These are phyloP conservation scores for Ataeniobius toweri DNA, from an alignment of 2,797 vertebrate species.

Conservation along the genomic window DNA sequence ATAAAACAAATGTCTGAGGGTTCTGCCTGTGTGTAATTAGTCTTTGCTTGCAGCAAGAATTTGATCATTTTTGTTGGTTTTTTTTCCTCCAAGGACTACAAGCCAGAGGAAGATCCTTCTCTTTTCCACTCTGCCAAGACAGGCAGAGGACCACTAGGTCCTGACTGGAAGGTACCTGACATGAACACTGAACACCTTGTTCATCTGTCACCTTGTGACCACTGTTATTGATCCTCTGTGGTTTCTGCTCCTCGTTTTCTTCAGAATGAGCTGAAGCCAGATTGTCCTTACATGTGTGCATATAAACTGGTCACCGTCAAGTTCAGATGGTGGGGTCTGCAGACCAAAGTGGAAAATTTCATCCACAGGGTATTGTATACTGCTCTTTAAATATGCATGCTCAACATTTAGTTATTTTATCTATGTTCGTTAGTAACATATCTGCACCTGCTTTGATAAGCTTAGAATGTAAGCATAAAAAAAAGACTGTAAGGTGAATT, in stretches of 20 bases:
- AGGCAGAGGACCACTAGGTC: slow-evolving; percentile 89
- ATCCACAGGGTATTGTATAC: slow-evolving; percentile 87
- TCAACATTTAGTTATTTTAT: neutral
- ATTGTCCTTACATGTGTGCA: slow-evolving; percentile 94
- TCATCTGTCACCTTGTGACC: neutral
- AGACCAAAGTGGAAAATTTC: slow-evolving; percentile 95
- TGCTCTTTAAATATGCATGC: neutral
- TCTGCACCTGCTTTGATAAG: neutral
- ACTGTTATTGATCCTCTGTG: neutral
- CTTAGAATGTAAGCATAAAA: too few relatives aligned
- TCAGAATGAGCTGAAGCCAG: slow-evolving; percentile 89
- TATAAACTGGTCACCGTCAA: slow-evolving; percentile 98
- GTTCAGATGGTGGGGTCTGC: slow-evolving; percentile 97
- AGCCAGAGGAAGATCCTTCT: slow-evolving; percentile 90
- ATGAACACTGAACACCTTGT: fast-evolving
- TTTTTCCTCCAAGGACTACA: slow-evolving; percentile 88
- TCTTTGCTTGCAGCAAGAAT: neutral
- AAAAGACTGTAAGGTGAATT: too few relatives aligned
- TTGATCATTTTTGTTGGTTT: neutral
- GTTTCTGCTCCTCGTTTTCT: slow-evolving; percentile 23
- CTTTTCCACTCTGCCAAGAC: slow-evolving; percentile 93
- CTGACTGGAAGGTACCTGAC: slow-evolving; percentile 92
- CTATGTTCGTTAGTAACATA: too few relatives aligned
- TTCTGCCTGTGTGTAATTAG: neutral
- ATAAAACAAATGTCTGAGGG: too few relatives aligned